Evolutionary conservation across 2,797 vertebrate species (phyloP), one percentile per base, ranked within the genome.

Genomic region (Mycteria americana): DNA sequence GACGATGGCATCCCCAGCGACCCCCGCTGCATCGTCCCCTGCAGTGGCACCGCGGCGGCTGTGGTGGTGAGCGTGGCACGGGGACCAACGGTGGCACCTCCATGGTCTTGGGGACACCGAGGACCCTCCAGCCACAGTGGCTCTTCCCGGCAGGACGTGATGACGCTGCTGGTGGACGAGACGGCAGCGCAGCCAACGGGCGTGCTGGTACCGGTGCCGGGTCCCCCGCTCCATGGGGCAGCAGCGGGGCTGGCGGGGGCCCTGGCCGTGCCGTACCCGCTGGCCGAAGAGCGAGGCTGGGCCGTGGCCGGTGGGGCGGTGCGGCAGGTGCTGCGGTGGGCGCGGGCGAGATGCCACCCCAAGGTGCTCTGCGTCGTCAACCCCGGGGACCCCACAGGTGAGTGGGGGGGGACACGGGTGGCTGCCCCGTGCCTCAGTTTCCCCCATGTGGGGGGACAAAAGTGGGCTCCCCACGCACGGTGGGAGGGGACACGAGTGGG

Each of bases 361-460:
- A 98, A 98, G 0, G 98, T 97, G 17, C 97, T 99, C 64, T 99
- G 98, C 75, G 98, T 99, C 93, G 99, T 99, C 97, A 99, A 99
- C 97, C 99, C 99, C 0, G 99, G 99, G 43, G 99, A 99, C 97
- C 99, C 99, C 65, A 99, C 99, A 3, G 74, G 84, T 53, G 84
- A 85, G 80, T 22, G 13, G 13, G 15, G 39, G 9, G 10, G 15
- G 4, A 37, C 37, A 37, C 37, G 8, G 12, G 28, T 18, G 24
- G 22, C 7, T 23, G 35, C 22, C 22, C 70, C 31, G 6, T 27
- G 31, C 14, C 56, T 30, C 43, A 5, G 33, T 59, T 23, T 46
- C 31, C 56, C 56, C 56, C 73, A 13, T 10, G 15, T 17, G 35
- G 24, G 27, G 27, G 50, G 24, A 27, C 50, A 25, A 8, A 25